These are phyloP conservation scores for Tiliacea aurago DNA, from an alignment of 2,888 invertebrate genomes.

Conservation along the genomic window DNA sequence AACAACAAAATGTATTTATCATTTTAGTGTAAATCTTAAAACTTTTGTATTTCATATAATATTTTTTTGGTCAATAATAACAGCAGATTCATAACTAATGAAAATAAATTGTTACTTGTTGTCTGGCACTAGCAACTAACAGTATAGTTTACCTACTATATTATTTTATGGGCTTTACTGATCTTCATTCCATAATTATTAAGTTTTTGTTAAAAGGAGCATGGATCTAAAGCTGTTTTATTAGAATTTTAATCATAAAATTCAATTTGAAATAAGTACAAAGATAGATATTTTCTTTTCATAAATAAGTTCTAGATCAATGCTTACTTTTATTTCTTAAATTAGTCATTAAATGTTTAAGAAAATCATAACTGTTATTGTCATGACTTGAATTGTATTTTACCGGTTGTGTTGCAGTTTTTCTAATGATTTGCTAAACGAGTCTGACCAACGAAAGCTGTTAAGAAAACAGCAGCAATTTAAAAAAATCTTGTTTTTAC, in stretches of 20 bases:
- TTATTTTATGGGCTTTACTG: conserved; percentile 70
- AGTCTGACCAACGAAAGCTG: too few species aligned
- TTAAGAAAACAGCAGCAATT: too few species aligned
- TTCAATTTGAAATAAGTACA: conserved; percentile 2
- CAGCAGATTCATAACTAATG: conserved; percentile 47
- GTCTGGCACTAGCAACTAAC: conserved; percentile 55
- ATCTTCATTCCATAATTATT: conserved; percentile 79
- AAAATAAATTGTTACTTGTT: conserved; percentile 51
- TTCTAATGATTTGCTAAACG: conserved; percentile 9
- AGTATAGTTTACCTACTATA: conserved; percentile 50
- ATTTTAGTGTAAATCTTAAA: not conserved
- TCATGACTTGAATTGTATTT: conserved; percentile 27
- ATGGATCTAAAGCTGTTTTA: conserved; percentile 31
- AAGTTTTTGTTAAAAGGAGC: conserved; percentile 48
- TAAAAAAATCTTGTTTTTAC: too few species aligned
- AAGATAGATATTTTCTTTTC: not conserved
- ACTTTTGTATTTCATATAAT: conserved; percentile 12
- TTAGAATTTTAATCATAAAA: not conserved
- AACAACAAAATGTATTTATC: not conserved
- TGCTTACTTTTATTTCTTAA: conserved; percentile 43
- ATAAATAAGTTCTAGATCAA: conserved; percentile 38
- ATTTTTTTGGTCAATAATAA: conserved; percentile 33
- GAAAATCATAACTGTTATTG: conserved; percentile 37
- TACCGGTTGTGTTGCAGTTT: conserved; percentile 21
- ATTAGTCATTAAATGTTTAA: conserved; percentile 62